Conservation (phyloP, 2,797 vertebrate genomes). For the Podarcis lilfordi region DNA sequence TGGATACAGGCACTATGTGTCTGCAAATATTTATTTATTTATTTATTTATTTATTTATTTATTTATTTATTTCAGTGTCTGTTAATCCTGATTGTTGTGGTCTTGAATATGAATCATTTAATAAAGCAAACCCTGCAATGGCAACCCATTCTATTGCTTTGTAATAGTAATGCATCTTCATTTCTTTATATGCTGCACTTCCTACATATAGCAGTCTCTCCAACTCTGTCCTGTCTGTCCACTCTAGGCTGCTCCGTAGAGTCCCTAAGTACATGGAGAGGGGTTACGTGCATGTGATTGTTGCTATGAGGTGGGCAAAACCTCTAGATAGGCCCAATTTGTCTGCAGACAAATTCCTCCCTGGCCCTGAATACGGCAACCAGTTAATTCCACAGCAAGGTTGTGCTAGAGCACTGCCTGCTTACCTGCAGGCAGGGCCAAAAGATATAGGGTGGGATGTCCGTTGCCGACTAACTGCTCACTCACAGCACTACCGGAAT, state of each 20-base stretch:
- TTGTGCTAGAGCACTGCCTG: not conserved
- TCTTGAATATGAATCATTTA: constrained; percentile 21
- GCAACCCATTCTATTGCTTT: not conserved
- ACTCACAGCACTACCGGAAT: no score
- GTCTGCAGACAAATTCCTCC: no score
- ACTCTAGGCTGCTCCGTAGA: not conserved
- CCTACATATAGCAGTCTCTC: not conserved
- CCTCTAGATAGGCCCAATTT: not conserved
- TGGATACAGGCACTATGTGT: not conserved
- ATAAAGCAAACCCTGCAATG: not conserved
- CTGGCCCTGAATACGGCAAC: not conserved
- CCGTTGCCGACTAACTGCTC: no score
- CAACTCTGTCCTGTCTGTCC: not conserved
- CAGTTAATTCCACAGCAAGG: not conserved
- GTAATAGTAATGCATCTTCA: not conserved
- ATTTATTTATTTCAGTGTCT: fast-evolving
- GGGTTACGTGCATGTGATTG: not conserved
- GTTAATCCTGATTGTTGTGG: not conserved
- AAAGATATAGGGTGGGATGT: no score
- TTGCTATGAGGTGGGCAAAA: no score
- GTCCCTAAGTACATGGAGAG: not conserved
- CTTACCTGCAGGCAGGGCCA: no score
- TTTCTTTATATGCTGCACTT: not conserved
- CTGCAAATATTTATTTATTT: no score
- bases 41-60: constrained; percentile 5